Evolutionary conservation across 53 echinoderm and acorn worm genomes (phyloP).

Genomic region (Henricia sp.): DNA sequence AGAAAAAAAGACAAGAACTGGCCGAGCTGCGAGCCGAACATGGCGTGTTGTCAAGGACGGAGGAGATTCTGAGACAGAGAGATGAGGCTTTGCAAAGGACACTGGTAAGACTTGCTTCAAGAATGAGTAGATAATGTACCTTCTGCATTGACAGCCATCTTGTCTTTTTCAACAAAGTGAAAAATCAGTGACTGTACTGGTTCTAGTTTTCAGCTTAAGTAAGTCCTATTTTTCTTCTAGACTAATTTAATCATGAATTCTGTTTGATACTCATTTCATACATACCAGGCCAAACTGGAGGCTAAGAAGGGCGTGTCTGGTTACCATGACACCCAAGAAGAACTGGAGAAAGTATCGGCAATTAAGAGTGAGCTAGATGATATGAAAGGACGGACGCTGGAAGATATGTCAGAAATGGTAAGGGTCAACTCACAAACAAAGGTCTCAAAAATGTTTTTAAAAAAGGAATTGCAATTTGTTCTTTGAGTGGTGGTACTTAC

Average conservation of each 20-base stretch:
- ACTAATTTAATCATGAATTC: too few relatives aligned
- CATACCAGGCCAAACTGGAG: slow-evolving; percentile 80
- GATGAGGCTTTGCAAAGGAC: slow-evolving; percentile 78
- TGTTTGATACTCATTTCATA: too few relatives aligned
- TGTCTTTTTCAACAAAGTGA: too few relatives aligned
- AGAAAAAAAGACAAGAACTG: slow-evolving; percentile 94
- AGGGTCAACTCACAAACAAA: background rate
- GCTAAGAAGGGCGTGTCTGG: slow-evolving; percentile 98
- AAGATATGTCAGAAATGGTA: slow-evolving; percentile 99
- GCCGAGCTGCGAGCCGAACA: slow-evolving; percentile 94
- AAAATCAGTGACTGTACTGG: too few relatives aligned
- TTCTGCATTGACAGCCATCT: too few relatives aligned
- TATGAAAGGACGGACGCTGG: slow-evolving; percentile 94
- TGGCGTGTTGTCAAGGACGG: slow-evolving; percentile 94
- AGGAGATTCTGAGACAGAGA: slow-evolving; percentile 87
- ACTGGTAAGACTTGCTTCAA: slow-evolving; percentile 60
- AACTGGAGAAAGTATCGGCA: slow-evolving; percentile 94
- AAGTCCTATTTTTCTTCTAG: too few relatives aligned
- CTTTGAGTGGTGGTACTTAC: background rate
- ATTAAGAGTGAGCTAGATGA: slow-evolving; percentile 97
- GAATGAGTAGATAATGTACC: too few relatives aligned
- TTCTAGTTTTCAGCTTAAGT: too few relatives aligned
- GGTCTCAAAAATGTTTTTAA: background rate
- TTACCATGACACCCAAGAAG: slow-evolving; percentile 99
- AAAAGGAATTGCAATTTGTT: background rate